phyloP scores from a whole-genome alignment of 1,140 invertebrate genomes.

The Cydia fagiglandana region DNA sequence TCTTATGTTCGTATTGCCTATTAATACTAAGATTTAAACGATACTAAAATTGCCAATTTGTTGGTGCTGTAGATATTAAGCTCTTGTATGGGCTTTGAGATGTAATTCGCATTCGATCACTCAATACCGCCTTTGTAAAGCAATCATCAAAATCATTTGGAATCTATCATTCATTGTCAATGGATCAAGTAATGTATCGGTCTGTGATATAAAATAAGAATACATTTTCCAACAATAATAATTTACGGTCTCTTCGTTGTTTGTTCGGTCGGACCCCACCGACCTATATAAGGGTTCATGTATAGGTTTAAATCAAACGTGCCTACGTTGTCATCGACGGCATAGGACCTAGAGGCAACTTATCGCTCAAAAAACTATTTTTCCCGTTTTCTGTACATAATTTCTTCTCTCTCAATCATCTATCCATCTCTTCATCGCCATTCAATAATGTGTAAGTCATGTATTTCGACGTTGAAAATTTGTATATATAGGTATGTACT shows the following conservation, averaged over 20 bases:
- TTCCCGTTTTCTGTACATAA: constrained; percentile 64
- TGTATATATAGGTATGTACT: not conserved
- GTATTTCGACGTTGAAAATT: not conserved
- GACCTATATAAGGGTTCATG: not conserved
- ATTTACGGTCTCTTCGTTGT: not conserved
- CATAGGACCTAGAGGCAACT: constrained; percentile 59
- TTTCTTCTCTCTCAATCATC: constrained; percentile 33
- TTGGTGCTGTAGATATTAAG: constrained; percentile 2
- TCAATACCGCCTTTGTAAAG: constrained; percentile 12
- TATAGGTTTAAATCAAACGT: constrained; percentile 8
- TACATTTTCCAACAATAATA: constrained; percentile 11
- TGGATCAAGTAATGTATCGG: constrained; percentile 22
- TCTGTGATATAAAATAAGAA: constrained; percentile 32
- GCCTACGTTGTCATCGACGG: constrained; percentile 38
- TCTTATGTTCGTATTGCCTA: constrained; percentile 9
- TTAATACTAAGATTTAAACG: constrained; percentile 11
- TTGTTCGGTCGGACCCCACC: not conserved
- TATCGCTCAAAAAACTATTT: constrained; percentile 53
- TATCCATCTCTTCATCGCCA: constrained; percentile 2
- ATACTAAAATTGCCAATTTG: constrained; percentile 14
- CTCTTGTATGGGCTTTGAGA: not conserved
- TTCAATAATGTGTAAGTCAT: not conserved
- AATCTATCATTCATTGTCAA: constrained; percentile 23
- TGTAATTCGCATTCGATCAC: constrained; percentile 2
- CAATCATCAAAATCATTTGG: constrained; percentile 8